Conservation (phyloP, 2,888 invertebrate species). For the Sminthurides aquaticus region DNA sequence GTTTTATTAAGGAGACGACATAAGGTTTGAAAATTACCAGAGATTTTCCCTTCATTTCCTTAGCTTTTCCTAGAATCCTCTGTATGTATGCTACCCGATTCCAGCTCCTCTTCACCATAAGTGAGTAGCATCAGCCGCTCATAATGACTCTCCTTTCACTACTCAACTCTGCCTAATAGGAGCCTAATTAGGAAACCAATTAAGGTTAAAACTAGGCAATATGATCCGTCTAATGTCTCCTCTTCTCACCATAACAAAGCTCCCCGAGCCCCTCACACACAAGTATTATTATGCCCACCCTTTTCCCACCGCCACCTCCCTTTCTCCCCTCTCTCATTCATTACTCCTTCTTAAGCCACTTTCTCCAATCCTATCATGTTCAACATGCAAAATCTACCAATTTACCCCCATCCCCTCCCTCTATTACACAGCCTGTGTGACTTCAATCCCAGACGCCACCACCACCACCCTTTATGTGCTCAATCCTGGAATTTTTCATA, state of each 20-base stretch:
- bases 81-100: no score
- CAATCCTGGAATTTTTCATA: no score
- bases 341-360: constrained; percentile 6
- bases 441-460: no score
- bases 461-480: no score
- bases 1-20: constrained; percentile 11
- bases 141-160: constrained; percentile 38
- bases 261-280: not conserved
- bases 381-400: not conserved
- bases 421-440: not conserved
- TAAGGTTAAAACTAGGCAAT: constrained; percentile 43
- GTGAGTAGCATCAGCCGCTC: constrained; percentile 35
- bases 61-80: constrained; percentile 4
- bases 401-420: not conserved
- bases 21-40: constrained; percentile 4
- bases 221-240: constrained; percentile 42
- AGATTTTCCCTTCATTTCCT: constrained; percentile 8
- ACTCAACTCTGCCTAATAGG: constrained; percentile 38
- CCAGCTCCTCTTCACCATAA: no score
- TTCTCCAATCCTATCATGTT: constrained; percentile 6
- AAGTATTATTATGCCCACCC: not conserved
- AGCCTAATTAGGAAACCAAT: constrained; percentile 44
- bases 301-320: constrained; percentile 19
- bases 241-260: constrained; percentile 9
- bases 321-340: constrained; percentile 16